Base-by-base conservation (phyloP, 2,888 invertebrate species). In the Ptychoptera contaminata region DNA sequence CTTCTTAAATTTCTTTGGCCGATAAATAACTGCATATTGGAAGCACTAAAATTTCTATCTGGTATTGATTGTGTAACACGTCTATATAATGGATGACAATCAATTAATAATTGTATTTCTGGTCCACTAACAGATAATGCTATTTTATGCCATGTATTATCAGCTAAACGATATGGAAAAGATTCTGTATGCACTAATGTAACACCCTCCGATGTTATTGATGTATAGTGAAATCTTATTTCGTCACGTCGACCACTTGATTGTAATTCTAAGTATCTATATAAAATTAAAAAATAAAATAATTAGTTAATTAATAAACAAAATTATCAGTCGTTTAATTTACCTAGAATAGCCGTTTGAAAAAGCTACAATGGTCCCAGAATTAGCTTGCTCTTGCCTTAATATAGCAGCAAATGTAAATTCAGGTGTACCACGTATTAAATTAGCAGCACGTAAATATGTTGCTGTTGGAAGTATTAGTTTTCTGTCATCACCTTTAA, bases 211-310 rank as follows among this genome's bases (percentile, higher is more conserved):
- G 77, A 76, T 44, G 48, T 47, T 38, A 48, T 46, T 38, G 49
- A 51, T 63, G 78, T 77, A 67, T 86, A 87, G 68, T 85, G 84
- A 62, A 87, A 72, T 54, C 87, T 77, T 60, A 87, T 77, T 68
- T 90, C 88, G 67, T 87, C 82, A 58, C 81, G 79, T 51, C 86
- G 76, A 54, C 88, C 88, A 68, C 85, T 86, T 62, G 87, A 88
- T 71, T 90, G 87, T 68, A 91, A 74, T 73, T 91, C 88, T 72
- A 90, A 73, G 72, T 84, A 86, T 73, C 88, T 84, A 70, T 57
- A 62, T 60, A 55, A 32, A 12, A 7, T 8, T 36, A 42, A 42
- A 10, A 30, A 30, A 32, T 3, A 32, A 39, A 39, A 39, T 5
- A 39, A 39, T 16, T 39, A 34, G 34, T 34, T 34, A 35, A 41